These are phyloP conservation scores for Oreortyx pictus DNA, from an alignment of 2,797 vertebrate species.

Conservation along the genomic window DNA sequence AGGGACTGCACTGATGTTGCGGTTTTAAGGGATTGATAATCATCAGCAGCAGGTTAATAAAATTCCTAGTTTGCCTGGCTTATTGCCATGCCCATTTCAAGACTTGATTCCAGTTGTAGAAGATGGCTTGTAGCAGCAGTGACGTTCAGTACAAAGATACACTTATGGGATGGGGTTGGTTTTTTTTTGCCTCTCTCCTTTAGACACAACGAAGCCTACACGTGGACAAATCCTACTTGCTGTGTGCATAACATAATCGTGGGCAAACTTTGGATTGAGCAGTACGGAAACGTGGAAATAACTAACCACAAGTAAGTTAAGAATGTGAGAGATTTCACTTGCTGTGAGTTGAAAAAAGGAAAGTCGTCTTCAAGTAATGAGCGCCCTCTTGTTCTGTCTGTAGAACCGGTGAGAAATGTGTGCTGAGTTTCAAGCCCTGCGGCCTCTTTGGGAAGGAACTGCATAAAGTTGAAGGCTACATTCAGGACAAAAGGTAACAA, in stretches of 20 bases:
- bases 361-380: background rate
- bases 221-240: constrained; percentile 97
- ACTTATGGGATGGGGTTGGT: background rate
- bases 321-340: background rate
- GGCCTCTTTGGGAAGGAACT: constrained; percentile 97
- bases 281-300: constrained; percentile 96
- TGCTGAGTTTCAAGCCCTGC: constrained; percentile 93
- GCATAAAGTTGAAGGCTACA: constrained; percentile 98
- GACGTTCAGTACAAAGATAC: background rate
- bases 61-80: background rate
- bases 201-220: constrained; percentile 95
- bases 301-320: constrained; percentile 93
- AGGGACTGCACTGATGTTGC: background rate
- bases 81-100: background rate
- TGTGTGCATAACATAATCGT: constrained; percentile 99
- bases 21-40: background rate
- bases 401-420: constrained; percentile 95
- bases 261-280: constrained; percentile 98
- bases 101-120: background rate
- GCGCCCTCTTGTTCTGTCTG: constrained; percentile 57
- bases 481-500: constrained; percentile 95
- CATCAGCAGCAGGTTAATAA: background rate
- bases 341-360: background rate
- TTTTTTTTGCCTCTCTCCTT: background rate
- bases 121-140: background rate